Base-by-base conservation (phyloP, 2,888 invertebrate genomes). In the Osmoderma eremita region DNA sequence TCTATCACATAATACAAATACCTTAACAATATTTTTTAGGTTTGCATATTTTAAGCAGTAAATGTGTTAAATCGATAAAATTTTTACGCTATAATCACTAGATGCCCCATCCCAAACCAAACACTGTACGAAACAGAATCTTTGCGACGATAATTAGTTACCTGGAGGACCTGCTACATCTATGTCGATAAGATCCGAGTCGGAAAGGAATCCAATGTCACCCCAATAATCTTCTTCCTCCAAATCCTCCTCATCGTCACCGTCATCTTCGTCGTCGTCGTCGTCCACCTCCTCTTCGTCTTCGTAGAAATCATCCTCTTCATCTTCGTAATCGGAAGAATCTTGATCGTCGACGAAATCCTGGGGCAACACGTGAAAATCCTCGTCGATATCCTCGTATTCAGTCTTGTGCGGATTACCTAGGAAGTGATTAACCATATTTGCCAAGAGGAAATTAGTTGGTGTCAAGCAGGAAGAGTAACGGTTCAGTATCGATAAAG, bases 381-480 rank as follows among this genome's bases (percentile, higher is more conserved):
- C 58, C 30, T 63, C 63, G 36, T 63, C 63, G 42, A 51, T 63
- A 12, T 63, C 63, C 24, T 63, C 51, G 22, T 63, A 63, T 30
- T 51, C 41, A 4, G 62, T 51, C 42, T 45, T 62, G 22, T 63
- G 30, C 12, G 67, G 67, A 38, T 63, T 63, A 8, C 67, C 67
- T 22, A 62, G n/a, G 39, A 63, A 67, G 12, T 63, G 8, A 18
- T 53, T 20, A 12, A 62, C 67, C 67, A 67, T 67, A 30, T 30
- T 30, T 10, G 30, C 1, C 10, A 8, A 6, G 15, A 2, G 12
- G 3, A 12, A 18, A 36, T 39, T 56, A 48, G 13, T 51, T 24
- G 18, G 24, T 49, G 22, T 63, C 39, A 13, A 50, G n/a, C 12
- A 63, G 24, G 0, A 51, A 51, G 6, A 58, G 12, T 24, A 58